phyloP scores from a whole-genome alignment of 2,797 vertebrate species.

The Lepidocolaptes lacrymiger region DNA sequence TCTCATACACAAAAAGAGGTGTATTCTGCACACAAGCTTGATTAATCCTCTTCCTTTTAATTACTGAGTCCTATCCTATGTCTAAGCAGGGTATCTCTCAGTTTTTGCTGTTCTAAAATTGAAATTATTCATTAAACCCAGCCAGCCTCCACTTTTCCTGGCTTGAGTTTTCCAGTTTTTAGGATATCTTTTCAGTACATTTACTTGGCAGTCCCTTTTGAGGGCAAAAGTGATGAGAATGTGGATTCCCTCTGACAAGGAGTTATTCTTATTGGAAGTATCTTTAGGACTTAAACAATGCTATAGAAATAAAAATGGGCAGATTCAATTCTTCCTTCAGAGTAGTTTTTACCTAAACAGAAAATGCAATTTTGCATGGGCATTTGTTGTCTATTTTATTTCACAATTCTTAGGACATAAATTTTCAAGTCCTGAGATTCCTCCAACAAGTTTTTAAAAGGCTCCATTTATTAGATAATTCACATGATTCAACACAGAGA shows the following conservation, averaged over 20 bases:
- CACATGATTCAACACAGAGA: background rate
- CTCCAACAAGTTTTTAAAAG: background rate
- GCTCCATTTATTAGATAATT: background rate
- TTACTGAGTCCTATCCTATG: background rate
- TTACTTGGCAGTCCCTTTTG: background rate
- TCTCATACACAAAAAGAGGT: background rate
- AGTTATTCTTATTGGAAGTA: background rate
- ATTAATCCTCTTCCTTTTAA: background rate
- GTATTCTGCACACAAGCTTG: background rate
- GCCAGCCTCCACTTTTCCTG: background rate
- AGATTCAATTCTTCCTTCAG: background rate
- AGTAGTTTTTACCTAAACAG: background rate
- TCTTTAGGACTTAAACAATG: background rate
- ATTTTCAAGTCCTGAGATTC: background rate
- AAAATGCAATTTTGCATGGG: background rate
- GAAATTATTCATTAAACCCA: background rate
- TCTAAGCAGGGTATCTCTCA: background rate
- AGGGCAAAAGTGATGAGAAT: background rate
- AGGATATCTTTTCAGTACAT: background rate
- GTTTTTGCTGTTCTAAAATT: background rate
- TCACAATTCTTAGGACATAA: background rate
- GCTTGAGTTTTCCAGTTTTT: background rate
- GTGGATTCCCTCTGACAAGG: background rate
- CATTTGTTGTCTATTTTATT: background rate
- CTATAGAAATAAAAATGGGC: background rate